These are phyloP conservation scores for Hypothenemus hampei DNA, from an alignment of 1,140 invertebrate genomes.

Conservation along the genomic window DNA sequence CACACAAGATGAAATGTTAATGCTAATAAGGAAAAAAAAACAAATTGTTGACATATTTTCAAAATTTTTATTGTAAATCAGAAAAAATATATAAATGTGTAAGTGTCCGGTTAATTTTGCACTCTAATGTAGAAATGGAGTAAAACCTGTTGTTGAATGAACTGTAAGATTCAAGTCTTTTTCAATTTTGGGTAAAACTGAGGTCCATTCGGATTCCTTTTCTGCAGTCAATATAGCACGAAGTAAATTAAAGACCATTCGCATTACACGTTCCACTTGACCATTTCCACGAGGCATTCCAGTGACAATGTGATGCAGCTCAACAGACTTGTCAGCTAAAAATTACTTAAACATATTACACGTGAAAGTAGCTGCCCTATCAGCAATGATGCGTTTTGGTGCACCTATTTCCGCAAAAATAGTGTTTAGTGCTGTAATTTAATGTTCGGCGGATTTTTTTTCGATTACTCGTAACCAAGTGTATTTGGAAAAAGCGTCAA, in stretches of 20 bases:
- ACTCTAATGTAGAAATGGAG: background rate
- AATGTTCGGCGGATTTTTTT: conserved; percentile 7
- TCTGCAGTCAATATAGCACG: no score
- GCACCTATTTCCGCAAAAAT: conserved; percentile 13
- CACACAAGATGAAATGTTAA: background rate
- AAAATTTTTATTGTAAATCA: background rate
- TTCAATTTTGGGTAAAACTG: no score
- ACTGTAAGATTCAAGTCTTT: no score
- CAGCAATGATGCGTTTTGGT: conserved; percentile 6
- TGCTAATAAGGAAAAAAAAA: background rate
- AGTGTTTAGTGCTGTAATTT: background rate
- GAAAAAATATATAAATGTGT: background rate
- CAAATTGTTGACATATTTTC: no score
- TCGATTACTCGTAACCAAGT: background rate
- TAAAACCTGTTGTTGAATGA: no score
- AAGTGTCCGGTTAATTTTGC: no score
- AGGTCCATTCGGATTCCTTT: no score
- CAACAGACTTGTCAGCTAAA: no score
- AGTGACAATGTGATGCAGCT: background rate
- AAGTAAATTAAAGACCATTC: background rate
- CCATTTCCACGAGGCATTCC: background rate
- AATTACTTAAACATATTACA: no score
- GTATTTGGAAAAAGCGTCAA: conserved; percentile 6
- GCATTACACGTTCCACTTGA: background rate
- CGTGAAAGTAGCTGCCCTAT: conserved; percentile 12